Conservation (phyloP, 1,140 invertebrate species). For the Trichonephila inaurata region DNA sequence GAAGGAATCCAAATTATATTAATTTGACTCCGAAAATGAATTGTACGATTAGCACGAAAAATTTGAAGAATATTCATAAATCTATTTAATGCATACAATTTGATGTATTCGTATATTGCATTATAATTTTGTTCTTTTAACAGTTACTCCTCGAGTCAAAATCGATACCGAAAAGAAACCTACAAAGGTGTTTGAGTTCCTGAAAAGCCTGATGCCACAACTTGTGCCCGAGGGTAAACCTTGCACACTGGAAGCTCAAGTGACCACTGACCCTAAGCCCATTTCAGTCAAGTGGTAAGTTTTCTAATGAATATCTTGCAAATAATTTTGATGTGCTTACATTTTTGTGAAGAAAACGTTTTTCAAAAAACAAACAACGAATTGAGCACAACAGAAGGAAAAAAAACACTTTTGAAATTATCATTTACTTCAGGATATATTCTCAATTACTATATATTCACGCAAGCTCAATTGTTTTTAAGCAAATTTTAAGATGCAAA, state of each 20-base stretch:
- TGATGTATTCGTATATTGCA: not conserved
- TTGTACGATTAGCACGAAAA: not conserved
- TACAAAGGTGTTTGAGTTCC: constrained; percentile 55
- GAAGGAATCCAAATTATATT: too few relatives aligned
- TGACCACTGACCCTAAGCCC: constrained; percentile 79
- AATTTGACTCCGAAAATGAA: too few relatives aligned
- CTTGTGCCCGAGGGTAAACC: constrained; percentile 79
- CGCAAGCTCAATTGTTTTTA: too few relatives aligned
- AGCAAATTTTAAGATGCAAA: too few relatives aligned
- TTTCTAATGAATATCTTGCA: not conserved
- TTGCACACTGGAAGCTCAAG: constrained; percentile 79
- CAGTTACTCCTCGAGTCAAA: constrained; percentile 54
- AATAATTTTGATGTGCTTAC: too few relatives aligned
- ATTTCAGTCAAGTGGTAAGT: constrained; percentile 80
- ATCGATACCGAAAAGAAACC: constrained; percentile 39
- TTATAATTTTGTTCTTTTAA: not conserved
- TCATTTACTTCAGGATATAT: too few relatives aligned
- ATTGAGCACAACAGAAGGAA: too few relatives aligned
- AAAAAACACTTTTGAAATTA: too few relatives aligned
- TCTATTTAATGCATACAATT: not conserved
- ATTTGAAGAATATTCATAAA: not conserved
- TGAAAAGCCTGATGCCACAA: constrained; percentile 61
- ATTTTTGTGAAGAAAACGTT: too few relatives aligned
- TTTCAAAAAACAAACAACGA: too few relatives aligned
- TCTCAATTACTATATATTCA: too few relatives aligned